A percentile compares a stretch with the other conserved stretches of the same genome.
phyloP scores from a whole-genome alignment of 2,113 vertebrate species.

The Stegostoma tigrinum region DNA sequence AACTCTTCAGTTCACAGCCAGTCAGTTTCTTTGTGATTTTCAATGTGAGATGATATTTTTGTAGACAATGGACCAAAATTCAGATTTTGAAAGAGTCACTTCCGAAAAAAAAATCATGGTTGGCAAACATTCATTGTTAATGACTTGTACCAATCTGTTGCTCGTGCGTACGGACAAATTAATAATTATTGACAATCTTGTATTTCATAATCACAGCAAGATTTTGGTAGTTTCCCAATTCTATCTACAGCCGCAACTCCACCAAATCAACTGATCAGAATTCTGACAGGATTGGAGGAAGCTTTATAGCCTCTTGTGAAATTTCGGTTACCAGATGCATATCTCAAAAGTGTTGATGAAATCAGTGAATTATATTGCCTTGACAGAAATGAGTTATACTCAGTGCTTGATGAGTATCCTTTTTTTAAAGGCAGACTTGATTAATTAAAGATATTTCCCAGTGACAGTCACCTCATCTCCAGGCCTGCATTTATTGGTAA shows the following conservation, averaged over 20 bases:
- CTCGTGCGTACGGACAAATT: background rate
- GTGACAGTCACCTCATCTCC: background rate
- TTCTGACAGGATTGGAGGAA: background rate
- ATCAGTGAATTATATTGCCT: background rate
- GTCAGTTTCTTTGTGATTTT: background rate
- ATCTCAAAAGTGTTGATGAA: background rate
- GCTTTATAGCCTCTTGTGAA: background rate
- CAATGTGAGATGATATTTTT: background rate
- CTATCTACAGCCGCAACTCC: background rate
- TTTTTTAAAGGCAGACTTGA: background rate
- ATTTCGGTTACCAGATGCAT: background rate
- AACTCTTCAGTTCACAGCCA: no score
- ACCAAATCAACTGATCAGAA: background rate
- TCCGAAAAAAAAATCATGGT: background rate
- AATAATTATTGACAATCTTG: background rate
- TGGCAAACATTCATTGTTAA: background rate
- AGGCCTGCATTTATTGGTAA: background rate
- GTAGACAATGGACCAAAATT: background rate
- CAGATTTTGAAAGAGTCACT: background rate
- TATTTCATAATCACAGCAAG: background rate
- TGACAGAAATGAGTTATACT: background rate
- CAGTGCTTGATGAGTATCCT: background rate
- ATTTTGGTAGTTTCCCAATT: background rate
- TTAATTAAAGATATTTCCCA: background rate
- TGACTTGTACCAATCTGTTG: background rate